phyloP scores from a whole-genome alignment of 2,113 vertebrate species.

The Clarias macrocephalus region DNA sequence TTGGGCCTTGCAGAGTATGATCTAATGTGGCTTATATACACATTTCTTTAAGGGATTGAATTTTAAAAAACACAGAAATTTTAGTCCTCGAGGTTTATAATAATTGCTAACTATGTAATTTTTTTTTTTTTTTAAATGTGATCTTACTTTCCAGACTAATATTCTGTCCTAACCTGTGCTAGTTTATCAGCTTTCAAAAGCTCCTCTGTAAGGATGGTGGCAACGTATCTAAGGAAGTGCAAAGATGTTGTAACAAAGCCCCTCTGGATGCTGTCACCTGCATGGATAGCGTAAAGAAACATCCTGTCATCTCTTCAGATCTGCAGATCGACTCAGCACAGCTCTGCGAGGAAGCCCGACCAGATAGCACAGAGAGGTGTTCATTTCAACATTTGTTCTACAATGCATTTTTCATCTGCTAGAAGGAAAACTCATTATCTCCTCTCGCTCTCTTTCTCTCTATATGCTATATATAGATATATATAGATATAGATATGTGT shows the following conservation, averaged over 20 bases:
- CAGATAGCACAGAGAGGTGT: slow-evolving; percentile 41
- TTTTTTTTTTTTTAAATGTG: no score
- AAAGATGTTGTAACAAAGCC: slow-evolving; percentile 42
- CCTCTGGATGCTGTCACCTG: slow-evolving; percentile 40
- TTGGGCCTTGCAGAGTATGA: not conserved
- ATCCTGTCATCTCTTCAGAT: not conserved
- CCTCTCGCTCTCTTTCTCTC: no score
- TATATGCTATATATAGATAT: no score
- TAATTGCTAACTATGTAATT: not conserved
- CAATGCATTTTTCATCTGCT: not conserved
- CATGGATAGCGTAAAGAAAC: slow-evolving; percentile 38
- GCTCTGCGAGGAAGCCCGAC: slow-evolving; percentile 37
- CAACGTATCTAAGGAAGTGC: slow-evolving; percentile 36
- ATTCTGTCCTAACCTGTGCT: slow-evolving; percentile 5
- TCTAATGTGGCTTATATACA: not conserved
- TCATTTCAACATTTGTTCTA: slow-evolving; percentile 5
- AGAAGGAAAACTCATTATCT: not conserved
- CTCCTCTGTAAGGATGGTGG: slow-evolving; percentile 40
- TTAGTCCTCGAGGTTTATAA: not conserved
- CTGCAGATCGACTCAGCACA: not conserved
- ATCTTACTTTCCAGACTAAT: not conserved
- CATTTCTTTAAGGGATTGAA: not conserved
- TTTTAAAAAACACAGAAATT: not conserved
- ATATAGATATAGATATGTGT: no score
- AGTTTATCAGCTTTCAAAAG: slow-evolving; percentile 46